Conservation (phyloP, 2,888 invertebrate genomes). For the Anodontia alba region DNA sequence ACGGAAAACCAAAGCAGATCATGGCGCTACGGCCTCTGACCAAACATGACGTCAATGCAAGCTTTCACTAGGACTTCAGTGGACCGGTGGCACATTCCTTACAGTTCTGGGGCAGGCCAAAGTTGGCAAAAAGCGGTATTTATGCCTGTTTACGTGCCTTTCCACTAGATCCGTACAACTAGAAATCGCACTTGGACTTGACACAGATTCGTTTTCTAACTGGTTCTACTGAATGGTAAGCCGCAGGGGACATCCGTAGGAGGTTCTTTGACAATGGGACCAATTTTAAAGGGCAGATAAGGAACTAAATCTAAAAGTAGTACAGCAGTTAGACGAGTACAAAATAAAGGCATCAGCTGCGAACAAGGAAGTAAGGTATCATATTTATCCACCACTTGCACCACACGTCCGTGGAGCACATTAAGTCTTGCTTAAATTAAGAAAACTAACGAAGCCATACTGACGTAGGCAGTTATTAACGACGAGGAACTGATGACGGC, state of each 20-base stretch:
- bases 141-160: slow-evolving; percentile 61
- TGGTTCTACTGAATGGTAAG: slow-evolving; percentile 45
- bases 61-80: slow-evolving; percentile 40
- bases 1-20: slow-evolving; percentile 37
- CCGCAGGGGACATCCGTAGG: slow-evolving; percentile 48
- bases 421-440: slow-evolving; percentile 54
- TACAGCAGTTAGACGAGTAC: slow-evolving; percentile 11
- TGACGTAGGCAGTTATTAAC: slow-evolving; percentile 46
- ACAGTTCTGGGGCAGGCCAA: slow-evolving; percentile 52
- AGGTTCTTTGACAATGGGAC: slow-evolving; percentile 54
- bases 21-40: slow-evolving; percentile 46
- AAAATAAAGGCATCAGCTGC: slow-evolving; percentile 36
- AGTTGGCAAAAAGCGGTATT: slow-evolving; percentile 44
- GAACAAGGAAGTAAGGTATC: slow-evolving; percentile 49
- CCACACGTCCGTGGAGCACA: slow-evolving; percentile 62
- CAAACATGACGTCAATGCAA: slow-evolving; percentile 20
- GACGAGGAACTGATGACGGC: slow-evolving; percentile 61
- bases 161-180: slow-evolving; percentile 51
- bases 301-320: slow-evolving; percentile 30
- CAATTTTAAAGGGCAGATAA: slow-evolving; percentile 47
- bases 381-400: slow-evolving; percentile 59
- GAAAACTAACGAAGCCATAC: slow-evolving; percentile 55
- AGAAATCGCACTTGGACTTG: slow-evolving; percentile 48
- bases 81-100: slow-evolving; percentile 48
- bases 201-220: slow-evolving; percentile 56